Conservation (phyloP, 2,888 invertebrate genomes). For the Augochlorella aurata region DNA sequence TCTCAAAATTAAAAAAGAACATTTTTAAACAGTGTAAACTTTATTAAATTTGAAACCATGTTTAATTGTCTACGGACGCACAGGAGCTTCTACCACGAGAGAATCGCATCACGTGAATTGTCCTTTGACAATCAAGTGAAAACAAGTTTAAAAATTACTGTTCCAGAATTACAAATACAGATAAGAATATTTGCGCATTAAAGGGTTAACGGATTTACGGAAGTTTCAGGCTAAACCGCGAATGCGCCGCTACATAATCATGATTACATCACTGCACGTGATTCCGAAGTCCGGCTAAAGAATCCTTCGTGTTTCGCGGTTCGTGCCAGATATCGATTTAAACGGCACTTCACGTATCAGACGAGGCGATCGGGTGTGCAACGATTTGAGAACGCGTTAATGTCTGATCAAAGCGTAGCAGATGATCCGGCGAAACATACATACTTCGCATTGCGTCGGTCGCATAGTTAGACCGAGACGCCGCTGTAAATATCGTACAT, state of each 20-base stretch:
- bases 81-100: no score
- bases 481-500: neutral
- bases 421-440: neutral
- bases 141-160: no score
- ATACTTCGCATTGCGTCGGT: neutral
- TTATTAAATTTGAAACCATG: no score
- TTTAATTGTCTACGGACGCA: no score
- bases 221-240: neutral
- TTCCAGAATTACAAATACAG: no score
- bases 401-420: neutral
- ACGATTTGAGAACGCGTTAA: constrained; percentile 27
- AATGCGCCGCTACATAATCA: neutral
- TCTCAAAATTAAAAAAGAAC: no score
- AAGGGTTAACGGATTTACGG: neutral
- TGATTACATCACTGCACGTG: neutral
- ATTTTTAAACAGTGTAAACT: no score
- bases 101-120: no score
- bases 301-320: neutral
- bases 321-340: constrained; percentile 21
- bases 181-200: neutral
- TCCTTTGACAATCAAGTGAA: no score
- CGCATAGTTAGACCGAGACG: constrained; percentile 15
- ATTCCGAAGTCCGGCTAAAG: constrained; percentile 9
- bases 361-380: constrained; percentile 1
- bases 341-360: neutral